phyloP scores from a whole-genome alignment of 2,113 vertebrate species.

The Toxotes jaculatrix region DNA sequence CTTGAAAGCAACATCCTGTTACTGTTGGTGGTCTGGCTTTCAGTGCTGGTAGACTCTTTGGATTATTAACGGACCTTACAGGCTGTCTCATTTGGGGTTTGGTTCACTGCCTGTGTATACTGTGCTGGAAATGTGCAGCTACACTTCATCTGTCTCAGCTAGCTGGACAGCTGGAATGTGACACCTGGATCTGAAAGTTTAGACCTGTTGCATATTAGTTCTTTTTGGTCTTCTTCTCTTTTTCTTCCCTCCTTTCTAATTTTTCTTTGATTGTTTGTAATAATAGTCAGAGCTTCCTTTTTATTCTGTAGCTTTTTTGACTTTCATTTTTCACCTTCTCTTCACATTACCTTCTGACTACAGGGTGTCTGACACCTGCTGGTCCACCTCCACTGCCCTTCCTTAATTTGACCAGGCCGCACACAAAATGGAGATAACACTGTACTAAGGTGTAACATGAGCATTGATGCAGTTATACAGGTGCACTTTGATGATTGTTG shows the following conservation, averaged over 20 bases:
- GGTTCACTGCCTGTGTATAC: slow-evolving; percentile 18
- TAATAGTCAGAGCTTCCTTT: not conserved
- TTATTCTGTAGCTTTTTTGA: not conserved
- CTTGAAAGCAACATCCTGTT: slow-evolving; percentile 52
- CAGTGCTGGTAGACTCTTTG: slow-evolving; percentile 8
- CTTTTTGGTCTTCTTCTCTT: not conserved
- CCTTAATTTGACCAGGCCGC: slow-evolving; percentile 18
- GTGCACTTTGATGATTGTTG: slow-evolving; percentile 30
- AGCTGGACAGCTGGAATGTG: slow-evolving; percentile 54
- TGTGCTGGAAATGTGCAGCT: slow-evolving; percentile 26
- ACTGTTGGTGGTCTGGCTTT: slow-evolving; percentile 30
- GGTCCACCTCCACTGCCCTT: slow-evolving; percentile 4
- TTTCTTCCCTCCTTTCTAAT: not conserved
- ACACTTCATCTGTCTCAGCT: slow-evolving; percentile 27
- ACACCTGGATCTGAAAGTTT: slow-evolving; percentile 35
- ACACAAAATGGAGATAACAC: not conserved
- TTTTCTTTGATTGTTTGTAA: slow-evolving; percentile 3
- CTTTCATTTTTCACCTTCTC: not conserved
- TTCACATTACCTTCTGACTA: not conserved
- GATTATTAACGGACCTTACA: slow-evolving; percentile 36
- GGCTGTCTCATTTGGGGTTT: slow-evolving; percentile 13
- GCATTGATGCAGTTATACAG: slow-evolving; percentile 24
- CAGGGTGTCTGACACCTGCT: not conserved
- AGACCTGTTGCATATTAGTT: not conserved
- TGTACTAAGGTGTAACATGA: slow-evolving; percentile 19